Conservation (phyloP, 2,113 vertebrate species). For the Sorex araneus region DNA sequence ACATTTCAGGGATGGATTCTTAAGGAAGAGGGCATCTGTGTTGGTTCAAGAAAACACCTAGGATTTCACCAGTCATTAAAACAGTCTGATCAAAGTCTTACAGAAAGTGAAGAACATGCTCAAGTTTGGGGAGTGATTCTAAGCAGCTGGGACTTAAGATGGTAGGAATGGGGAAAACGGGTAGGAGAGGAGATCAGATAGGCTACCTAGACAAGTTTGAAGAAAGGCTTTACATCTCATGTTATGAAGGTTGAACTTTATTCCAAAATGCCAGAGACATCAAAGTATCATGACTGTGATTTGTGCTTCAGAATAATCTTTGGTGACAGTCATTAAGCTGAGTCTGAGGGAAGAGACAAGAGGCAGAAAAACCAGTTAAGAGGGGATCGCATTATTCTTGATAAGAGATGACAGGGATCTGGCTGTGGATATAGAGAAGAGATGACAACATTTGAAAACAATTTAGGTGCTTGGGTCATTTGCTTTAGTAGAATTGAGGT, state of each 20-base stretch:
- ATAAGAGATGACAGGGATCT: constrained; percentile 70
- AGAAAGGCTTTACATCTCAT: constrained; percentile 39
- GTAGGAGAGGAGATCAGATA: neutral
- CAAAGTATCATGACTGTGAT: constrained; percentile 63
- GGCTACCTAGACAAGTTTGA: constrained; percentile 34
- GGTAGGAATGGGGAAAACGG: neutral
- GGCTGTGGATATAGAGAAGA: constrained; percentile 56
- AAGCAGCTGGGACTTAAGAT: constrained; percentile 27
- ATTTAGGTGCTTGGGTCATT: constrained; percentile 68
- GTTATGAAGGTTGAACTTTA: constrained; percentile 45
- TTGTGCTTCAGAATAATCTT: constrained; percentile 71
- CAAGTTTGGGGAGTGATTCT: neutral
- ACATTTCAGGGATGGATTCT: constrained; percentile 11
- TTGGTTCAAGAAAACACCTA: constrained; percentile 34
- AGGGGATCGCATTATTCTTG: constrained; percentile 62
- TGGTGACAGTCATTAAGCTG: constrained; percentile 69
- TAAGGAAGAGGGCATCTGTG: neutral
- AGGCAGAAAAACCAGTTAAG: constrained; percentile 70
- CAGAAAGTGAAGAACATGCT: neutral
- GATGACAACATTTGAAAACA: constrained; percentile 71
- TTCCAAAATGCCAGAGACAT: constrained; percentile 57
- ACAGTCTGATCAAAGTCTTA: neutral
- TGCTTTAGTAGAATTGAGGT: constrained; percentile 60
- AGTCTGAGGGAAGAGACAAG: constrained; percentile 67
- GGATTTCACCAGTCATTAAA: constrained; percentile 17